phyloP scores from a whole-genome alignment of 2,113 vertebrate genomes.

The Chiloscyllium plagiosum region DNA sequence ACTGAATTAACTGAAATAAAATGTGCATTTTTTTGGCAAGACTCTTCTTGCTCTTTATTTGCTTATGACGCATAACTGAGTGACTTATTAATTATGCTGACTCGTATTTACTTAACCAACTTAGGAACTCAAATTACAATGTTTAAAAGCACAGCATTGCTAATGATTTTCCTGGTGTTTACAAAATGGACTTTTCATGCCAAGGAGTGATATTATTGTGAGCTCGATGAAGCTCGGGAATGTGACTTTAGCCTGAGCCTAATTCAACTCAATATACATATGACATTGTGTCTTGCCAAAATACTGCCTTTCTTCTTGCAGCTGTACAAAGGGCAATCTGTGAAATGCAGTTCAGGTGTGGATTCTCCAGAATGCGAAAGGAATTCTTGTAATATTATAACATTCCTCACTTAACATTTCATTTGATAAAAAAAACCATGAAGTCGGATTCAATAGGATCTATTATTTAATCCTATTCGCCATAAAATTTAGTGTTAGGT shows the following conservation, averaged over 20 bases:
- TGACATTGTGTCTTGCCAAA: constrained; percentile 6
- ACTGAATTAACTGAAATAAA: neutral
- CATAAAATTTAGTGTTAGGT: neutral
- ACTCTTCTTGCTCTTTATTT: neutral
- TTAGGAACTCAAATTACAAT: neutral
- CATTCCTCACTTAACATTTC: neutral
- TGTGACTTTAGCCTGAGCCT: neutral
- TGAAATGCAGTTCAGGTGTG: neutral
- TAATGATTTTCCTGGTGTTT: constrained; percentile 13
- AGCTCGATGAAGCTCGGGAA: constrained; percentile 1
- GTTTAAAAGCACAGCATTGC: neutral
- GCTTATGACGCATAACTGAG: neutral
- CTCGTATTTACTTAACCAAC: neutral
- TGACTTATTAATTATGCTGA: neutral
- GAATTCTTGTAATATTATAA: neutral
- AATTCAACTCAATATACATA: neutral
- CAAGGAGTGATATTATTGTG: neutral
- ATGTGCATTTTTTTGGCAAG: neutral
- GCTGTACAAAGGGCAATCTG: neutral
- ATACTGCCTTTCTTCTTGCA: neutral
- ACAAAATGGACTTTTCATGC: neutral
- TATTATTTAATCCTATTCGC: neutral
- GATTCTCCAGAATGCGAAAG: neutral
- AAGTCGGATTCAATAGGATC: neutral
- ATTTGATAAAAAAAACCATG: neutral